Base-by-base conservation (phyloP, 2,113 vertebrate genomes). In the Epinephelus lanceolatus region DNA sequence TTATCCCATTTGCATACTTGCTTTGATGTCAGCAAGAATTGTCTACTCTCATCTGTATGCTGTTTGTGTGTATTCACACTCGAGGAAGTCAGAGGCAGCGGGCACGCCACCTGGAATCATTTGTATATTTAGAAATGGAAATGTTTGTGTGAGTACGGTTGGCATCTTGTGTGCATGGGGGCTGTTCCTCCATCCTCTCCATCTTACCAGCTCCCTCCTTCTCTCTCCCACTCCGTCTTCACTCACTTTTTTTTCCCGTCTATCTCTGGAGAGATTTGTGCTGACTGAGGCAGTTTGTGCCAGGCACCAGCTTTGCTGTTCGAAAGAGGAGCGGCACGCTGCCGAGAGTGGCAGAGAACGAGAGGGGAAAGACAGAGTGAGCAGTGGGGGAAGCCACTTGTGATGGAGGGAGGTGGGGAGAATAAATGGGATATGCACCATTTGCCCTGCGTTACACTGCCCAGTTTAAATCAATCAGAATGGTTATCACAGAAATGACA, bases 221-320 rank as follows among this genome's bases (percentile, higher is more conserved):
- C 76, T 56, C 27, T n/a, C 72, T 42, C 72, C 66, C 23, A 23
- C 71, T 68, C 76, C 75, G 68, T 84, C 83, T 82, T 86, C 83
- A 19, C 89, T 77, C 82, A 75, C 86, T 88, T 88, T 82, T 71
- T 74, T 65, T 85, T 13, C 86, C 87, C 45, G 73, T 90, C 87
- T 86, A 76, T 93, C 85, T 92, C 86, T 84, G 74, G 61, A 81
- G 86, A 88, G 82, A 77, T 93, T 95, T 94, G 53, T 94, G 95
- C 94, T 95, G 95, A 95, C 94, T 89, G 87, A 92, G 87, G 95
- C 93, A 90, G 91, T 95, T 95, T 94, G 87, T 69, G 40, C 80
- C 76, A 80, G 57, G 83, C 88, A 52, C 76, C 72, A 13, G 86
- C 79, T 83, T 78, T 52, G 62, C 81, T 63, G 67, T 81, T 91